Conservation (phyloP, 2,888 invertebrate species). For the Drosophila atripex region DNA sequence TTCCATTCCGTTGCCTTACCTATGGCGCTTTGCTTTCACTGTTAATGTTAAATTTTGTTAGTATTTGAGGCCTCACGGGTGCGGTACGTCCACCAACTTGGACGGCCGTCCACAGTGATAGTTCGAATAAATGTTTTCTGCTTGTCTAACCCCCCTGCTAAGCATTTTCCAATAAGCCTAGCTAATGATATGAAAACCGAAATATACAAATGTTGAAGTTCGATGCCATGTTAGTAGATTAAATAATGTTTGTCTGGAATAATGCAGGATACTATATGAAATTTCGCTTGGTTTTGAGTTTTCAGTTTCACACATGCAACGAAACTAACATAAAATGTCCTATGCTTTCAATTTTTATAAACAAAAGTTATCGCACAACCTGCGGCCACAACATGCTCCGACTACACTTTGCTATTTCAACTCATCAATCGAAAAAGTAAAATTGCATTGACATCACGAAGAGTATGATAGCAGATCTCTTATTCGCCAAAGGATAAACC, state of each 20-base stretch:
- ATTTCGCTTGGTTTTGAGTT: constrained; percentile 45
- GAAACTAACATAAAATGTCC: constrained; percentile 53
- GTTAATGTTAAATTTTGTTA: constrained; percentile 50
- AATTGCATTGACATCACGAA: constrained; percentile 64
- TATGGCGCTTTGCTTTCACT: constrained; percentile 52
- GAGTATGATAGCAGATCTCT: constrained; percentile 24
- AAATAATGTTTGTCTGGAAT: constrained; percentile 40
- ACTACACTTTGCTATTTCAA: constrained; percentile 66
- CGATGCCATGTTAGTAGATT: constrained; percentile 16
- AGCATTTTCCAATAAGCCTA: constrained; percentile 29
- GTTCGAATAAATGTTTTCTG: constrained; percentile 3
- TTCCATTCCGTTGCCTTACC: constrained; percentile 56
- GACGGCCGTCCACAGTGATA: background rate
- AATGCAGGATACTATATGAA: constrained; percentile 55
- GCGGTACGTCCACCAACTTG: no score
- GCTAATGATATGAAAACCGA: constrained; percentile 24
- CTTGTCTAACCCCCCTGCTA: constrained; percentile 21
- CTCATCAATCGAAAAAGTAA: constrained; percentile 52
- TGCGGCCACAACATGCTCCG: constrained; percentile 67
- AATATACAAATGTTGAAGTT: constrained; percentile 14
- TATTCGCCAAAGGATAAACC: constrained; percentile 8
- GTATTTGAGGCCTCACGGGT: background rate
- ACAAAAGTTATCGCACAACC: constrained; percentile 54
- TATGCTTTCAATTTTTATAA: constrained; percentile 58
- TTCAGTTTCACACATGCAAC: constrained; percentile 60